Evolutionary conservation across 2,888 invertebrate species (phyloP), one percentile per base, ranked within the genome.

Genomic region (Amblyjoppa fuscipennis): DNA sequence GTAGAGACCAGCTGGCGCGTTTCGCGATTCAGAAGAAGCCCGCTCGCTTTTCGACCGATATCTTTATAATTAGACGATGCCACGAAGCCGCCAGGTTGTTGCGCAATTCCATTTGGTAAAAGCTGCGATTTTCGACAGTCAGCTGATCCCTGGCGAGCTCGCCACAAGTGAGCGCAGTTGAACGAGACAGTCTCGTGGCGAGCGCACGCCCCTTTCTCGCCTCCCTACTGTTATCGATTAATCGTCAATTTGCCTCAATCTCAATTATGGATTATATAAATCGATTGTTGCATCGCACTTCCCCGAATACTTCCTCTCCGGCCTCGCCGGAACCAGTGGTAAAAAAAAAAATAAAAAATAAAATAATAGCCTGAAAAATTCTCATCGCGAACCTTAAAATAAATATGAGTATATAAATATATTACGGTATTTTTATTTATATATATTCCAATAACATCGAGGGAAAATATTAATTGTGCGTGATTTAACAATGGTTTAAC

Each of bases 231-330:
- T 66, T 66, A 20, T 66, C 20, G n/a, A n/a, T 34, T 38, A 13
- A 59, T 59, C 28, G 1, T 25, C 28, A 13, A 49, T 49, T 49
- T 16, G 0, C 9, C n/a, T 25, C 7, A 38, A 41, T 56, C 7
- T 59, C 66, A 25, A 16, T 73, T 49, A 92, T 92, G 92, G 92
- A 92, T 45, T 92, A 91, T 80, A 91, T 92, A 81, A 92, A 92
- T 89, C 91, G 90, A 70, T 85, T 92, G 41, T 83, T 92, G 61
- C 88, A 91, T 82, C 90, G 91, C 34, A 68, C 88, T 56, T 86
- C 85, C 6, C 83, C 87, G 13, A 89, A 83, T 59, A 80, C 87
- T n/a, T 84, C 86, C 13, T 70, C 70, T 49, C 51, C 76, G 13
- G 78, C 84, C 28, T 89, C 90, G 77, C 87, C 89, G 68, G 88